Base-by-base conservation (phyloP, 2,888 invertebrate species). In the Coenonympha arcania region DNA sequence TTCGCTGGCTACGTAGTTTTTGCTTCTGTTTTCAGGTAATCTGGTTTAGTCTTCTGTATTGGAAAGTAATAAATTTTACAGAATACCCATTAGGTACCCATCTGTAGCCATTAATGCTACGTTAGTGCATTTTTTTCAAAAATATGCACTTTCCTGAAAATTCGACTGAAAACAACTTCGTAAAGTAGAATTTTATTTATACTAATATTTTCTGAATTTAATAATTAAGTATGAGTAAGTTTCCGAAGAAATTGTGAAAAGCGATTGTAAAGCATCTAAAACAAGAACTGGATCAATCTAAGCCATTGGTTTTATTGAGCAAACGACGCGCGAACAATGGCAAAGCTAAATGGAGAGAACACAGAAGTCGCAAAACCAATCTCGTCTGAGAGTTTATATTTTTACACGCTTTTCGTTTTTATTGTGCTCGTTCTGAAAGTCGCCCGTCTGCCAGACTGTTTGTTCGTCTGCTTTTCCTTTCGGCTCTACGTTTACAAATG, bases 261-360 rank as follows among this genome's bases (percentile, higher is more conserved):
- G 18, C 22, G 9, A 34, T 34, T 9, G 43, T 6, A 30, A 45
- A 45, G 36, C 33, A 36, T 30, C 20, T 20, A 36, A 44, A 45
- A 48, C 40, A 44, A 48, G 18, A 13, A 18, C 18, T 41, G 13
- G 20, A 44, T 41, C 48, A 37, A 51, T 51, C 48, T 45, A 42
- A 19, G 31, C 33, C n/a, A n/a, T n/a, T n/a, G n/a, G n/a, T n/a
- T n/a, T n/a, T 47, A 13, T 20, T 28, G 39, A 43, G 19, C 42
- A 37, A 31, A 26, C 33, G 20, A 19, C 30, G 18, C 46, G 42
- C 18, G 47, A 47, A 50, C 50, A 44, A 50, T 54, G 28, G 18
- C 43, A 6, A 15, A 43, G 30, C 48, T 51, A 41, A 48, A 51
- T 50, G 34, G 33, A 51, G 44, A 45, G 41, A 26, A 51, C 48